Conservation (phyloP, 1,140 invertebrate species). For the Whitmania pigra region DNA sequence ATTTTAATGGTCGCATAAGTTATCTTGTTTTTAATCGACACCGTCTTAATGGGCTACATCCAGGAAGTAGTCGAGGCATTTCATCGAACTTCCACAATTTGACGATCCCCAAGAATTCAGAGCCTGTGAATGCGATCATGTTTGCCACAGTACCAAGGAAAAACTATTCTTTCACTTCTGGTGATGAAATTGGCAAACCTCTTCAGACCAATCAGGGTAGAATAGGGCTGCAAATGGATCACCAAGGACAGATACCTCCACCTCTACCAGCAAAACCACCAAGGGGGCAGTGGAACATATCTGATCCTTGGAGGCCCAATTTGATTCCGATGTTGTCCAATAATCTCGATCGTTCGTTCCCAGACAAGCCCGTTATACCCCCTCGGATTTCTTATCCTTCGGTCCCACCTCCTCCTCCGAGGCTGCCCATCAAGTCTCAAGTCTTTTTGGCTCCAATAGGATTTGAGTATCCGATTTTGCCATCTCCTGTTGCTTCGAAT, state of each 20-base stretch:
- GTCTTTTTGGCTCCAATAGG: no score
- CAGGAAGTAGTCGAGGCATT: no score
- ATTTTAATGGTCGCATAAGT: not conserved
- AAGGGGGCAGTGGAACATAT: not conserved
- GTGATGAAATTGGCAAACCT: not conserved
- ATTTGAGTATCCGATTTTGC: no score
- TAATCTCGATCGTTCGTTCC: not conserved
- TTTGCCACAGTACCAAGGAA: not conserved
- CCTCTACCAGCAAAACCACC: constrained; percentile 3
- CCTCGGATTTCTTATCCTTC: not conserved
- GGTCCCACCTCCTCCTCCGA: no score
- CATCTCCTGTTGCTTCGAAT: no score
- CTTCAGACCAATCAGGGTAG: not conserved
- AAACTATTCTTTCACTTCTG: not conserved
- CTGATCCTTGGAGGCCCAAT: not conserved
- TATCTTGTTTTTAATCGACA: not conserved
- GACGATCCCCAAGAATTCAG: not conserved
- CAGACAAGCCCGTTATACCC: not conserved
- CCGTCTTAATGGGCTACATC: no score
- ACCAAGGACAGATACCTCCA: constrained; percentile 6
- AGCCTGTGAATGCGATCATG: not conserved
- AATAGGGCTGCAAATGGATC: not conserved
- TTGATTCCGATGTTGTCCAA: not conserved
- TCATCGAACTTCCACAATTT: no score
- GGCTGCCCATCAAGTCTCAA: no score